Percentiles rank a stretch among this genome's conserved stretches.
These are phyloP conservation scores for Drosophila oshimai DNA, from an alignment of 1,140 invertebrate species.

Conservation along the genomic window DNA sequence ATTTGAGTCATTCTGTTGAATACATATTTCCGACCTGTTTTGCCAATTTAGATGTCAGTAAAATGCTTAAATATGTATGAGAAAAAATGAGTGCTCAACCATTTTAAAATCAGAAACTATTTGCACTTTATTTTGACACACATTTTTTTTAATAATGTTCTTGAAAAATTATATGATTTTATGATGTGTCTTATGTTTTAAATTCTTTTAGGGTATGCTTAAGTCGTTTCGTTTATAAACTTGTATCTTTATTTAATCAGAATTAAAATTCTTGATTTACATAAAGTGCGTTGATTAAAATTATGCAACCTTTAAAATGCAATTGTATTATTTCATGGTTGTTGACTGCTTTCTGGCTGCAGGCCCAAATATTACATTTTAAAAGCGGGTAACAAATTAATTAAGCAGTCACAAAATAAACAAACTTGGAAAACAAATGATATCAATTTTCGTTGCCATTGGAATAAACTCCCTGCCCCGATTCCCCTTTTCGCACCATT, in stretches of 20 bases:
- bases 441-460: slow-evolving; percentile 33
- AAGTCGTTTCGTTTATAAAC: not conserved
- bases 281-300: slow-evolving; percentile 26
- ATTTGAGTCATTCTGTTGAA: slow-evolving; percentile 18
- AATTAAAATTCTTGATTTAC: slow-evolving; percentile 50
- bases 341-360: not conserved
- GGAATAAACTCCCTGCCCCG: not conserved
- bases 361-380: slow-evolving; percentile 9
- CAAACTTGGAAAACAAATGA: slow-evolving; percentile 52
- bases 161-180: not conserved
- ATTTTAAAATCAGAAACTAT: slow-evolving; percentile 2
- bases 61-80: slow-evolving; percentile 9
- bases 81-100: slow-evolving; percentile 33
- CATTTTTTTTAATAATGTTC: too few relatives aligned
- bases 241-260: slow-evolving; percentile 43
- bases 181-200: not conserved
- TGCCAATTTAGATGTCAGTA: not conserved
- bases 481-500: not conserved
- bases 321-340: not conserved
- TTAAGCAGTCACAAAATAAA: slow-evolving; percentile 51
- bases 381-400: slow-evolving; percentile 57
- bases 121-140: not conserved
- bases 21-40: slow-evolving; percentile 5
- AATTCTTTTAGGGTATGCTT: not conserved
- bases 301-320: slow-evolving; percentile 5